These are phyloP conservation scores for Schizopygopsis pylzovi DNA, from an alignment of 2,797 vertebrate genomes.

Conservation along the genomic window DNA sequence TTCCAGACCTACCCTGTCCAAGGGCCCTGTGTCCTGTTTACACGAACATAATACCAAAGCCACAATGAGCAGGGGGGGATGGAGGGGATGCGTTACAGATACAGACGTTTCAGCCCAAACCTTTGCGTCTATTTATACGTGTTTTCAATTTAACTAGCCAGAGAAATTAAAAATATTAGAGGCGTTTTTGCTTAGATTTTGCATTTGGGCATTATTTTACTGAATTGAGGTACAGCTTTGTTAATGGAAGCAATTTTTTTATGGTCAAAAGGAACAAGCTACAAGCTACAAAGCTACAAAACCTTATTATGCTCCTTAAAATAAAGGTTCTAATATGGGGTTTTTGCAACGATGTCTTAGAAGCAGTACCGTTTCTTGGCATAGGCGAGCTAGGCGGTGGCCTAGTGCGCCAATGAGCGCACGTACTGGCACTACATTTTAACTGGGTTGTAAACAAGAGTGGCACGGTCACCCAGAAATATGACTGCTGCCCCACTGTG, in stretches of 20 bases:
- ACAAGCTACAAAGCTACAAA: not conserved
- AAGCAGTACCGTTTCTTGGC: no score
- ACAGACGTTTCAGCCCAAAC: constrained; percentile 74
- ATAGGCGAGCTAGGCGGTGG: no score
- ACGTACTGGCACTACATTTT: no score
- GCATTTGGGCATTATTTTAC: not conserved
- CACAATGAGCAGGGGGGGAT: constrained; percentile 66
- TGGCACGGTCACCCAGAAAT: no score
- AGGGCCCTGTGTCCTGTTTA: constrained; percentile 74
- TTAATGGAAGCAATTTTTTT: not conserved
- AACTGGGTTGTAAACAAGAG: no score
- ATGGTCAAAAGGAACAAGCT: not conserved
- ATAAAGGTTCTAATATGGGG: no score
- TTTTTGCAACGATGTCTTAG: no score
- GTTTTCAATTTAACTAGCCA: constrained; percentile 10
- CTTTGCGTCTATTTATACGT: constrained; percentile 64
- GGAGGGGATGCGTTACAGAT: constrained; percentile 65
- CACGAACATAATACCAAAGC: constrained; percentile 77
- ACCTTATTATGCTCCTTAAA: not conserved
- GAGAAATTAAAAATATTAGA: constrained; percentile 12
- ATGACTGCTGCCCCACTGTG: no score
- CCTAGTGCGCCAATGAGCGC: no score
- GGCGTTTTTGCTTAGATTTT: not conserved
- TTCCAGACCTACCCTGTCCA: constrained; percentile 74
- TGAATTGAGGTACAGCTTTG: not conserved